Evolutionary conservation across 2,797 vertebrate genomes (phyloP).

Genomic region (Pogonophryne albipinna): DNA sequence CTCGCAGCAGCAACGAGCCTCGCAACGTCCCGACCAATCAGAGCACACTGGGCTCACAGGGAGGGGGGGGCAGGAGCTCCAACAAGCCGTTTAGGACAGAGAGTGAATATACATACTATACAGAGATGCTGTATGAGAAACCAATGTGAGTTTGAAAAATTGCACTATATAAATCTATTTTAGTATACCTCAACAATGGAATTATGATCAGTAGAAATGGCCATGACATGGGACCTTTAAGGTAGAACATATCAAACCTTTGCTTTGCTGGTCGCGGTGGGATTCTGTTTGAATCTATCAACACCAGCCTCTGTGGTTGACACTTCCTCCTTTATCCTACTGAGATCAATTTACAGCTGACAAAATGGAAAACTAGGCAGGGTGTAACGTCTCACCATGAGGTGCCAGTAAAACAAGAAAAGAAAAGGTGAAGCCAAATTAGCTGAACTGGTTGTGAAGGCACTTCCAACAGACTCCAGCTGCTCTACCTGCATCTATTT

Average conservation of each 20-base stretch:
- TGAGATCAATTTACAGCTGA: conserved; percentile 34
- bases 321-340: background rate
- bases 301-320: background rate
- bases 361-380: background rate
- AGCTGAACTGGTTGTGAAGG: conserved; percentile 4
- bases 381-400: background rate
- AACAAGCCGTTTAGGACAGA: no score
- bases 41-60: no score
- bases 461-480: conserved; percentile 5
- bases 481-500: conserved; percentile 4
- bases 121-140: no score
- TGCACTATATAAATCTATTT: no score
- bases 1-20: no score
- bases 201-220: no score
- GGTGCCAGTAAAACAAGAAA: background rate
- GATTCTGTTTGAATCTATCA: conserved; percentile 21
- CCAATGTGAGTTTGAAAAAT: no score
- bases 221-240: no score
- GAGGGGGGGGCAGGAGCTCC: no score
- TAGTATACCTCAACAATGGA: no score
- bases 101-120: no score
- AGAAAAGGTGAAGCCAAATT: background rate
- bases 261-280: conserved; percentile 6
- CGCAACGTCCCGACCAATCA: no score
- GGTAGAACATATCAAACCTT: background rate